Evolutionary conservation across 2,113 vertebrate species (phyloP), one percentile per base, ranked within the genome.

Genomic region (Speoplatyrhinus poulsoni): DNA sequence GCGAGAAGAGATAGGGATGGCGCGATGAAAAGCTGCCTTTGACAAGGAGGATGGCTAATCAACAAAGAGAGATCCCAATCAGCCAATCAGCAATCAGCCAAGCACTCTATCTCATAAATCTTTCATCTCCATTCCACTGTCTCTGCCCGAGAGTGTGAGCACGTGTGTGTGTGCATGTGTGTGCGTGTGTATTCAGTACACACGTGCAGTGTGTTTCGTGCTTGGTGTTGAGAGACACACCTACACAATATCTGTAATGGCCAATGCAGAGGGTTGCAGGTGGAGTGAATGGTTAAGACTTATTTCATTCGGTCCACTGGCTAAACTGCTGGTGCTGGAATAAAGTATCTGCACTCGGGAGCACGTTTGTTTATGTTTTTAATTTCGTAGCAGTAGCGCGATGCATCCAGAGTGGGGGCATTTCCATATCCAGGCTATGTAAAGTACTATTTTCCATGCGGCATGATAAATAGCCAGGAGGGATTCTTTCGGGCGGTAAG

Each of bases 361-460:
- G 75, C 60, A 66, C 69, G 60, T 64, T 53, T 74, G 49, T 84
- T 85, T 74, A 70, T 79, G 62, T 67, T 84, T 84, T 81, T 77
- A 73, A 84, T 83, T 80, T 74, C 32, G 64, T 36, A 16, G 12
- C 2, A 55, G 75, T 36, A 48, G 54, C 33, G 46, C 71, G 72
- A 47, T 62, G 65, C 36, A 41, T 41, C 36, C 36, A 41, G 76
- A 66, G 66, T 74, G 79, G 77, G 84, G 48, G 67, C 48, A 72
- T 82, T 84, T 84, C 77, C 81, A 86, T 78, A 80, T 76, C 69
- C 74, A 76, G 78, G 76, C 77, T 84, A 78, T 82, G 86, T 87
- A 89, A 88, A 86, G 69, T 33, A 59, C 80, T 79, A 85, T 85
- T 80, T 83, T 82, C 86, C 80, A 67, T 76, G 81, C 68, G 84